Percentiles rank a stretch among this genome's conserved stretches.
phyloP scores from a whole-genome alignment of 2,888 invertebrate genomes.

The Elegia similella region DNA sequence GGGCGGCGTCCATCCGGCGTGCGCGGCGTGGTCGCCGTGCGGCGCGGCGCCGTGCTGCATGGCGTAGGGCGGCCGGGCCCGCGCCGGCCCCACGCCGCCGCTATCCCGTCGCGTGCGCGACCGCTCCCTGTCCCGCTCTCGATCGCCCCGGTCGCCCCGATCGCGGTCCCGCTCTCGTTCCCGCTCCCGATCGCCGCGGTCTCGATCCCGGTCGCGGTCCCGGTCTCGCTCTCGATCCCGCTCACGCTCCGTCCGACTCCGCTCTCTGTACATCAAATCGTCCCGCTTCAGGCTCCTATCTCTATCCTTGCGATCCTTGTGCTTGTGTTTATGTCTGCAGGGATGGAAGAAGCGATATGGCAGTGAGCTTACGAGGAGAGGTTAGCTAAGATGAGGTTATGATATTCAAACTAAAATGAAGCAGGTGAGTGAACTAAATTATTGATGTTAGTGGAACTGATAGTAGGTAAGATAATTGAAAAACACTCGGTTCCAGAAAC shows the following conservation, averaged over 20 bases:
- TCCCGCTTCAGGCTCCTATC: conserved; percentile 73
- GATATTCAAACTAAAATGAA: conserved; percentile 30
- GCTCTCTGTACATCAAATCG: conserved; percentile 79
- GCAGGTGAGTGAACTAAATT: conserved; percentile 30
- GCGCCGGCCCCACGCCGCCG: conserved; percentile 33
- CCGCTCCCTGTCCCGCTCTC: conserved; percentile 64
- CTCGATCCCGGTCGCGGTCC: conserved; percentile 80
- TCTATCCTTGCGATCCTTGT: conserved; percentile 74
- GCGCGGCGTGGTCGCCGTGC: conserved; percentile 47
- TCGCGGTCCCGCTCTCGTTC: conserved; percentile 47
- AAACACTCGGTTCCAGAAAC: conserved; percentile 11
- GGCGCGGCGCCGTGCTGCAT: conserved; percentile 37
- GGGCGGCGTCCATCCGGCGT: conserved; percentile 59
- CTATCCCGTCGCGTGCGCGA: conserved; percentile 49
- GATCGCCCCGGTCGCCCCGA: conserved; percentile 72
- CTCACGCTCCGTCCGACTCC: conserved; percentile 64
- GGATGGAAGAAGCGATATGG: conserved; percentile 73
- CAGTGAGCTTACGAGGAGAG: conserved; percentile 53
- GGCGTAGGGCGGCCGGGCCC: conserved; percentile 50
- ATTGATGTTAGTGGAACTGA: conserved; percentile 28
- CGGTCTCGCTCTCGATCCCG: conserved; percentile 84
- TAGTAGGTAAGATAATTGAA: background rate
- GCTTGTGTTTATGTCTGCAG: conserved; percentile 77
- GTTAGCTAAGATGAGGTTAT: conserved; percentile 38
- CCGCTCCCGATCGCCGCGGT: conserved; percentile 78